Evolutionary conservation across 2,797 vertebrate genomes (phyloP), one percentile per base, ranked within the genome.

Genomic region (Thunnus albacares): DNA sequence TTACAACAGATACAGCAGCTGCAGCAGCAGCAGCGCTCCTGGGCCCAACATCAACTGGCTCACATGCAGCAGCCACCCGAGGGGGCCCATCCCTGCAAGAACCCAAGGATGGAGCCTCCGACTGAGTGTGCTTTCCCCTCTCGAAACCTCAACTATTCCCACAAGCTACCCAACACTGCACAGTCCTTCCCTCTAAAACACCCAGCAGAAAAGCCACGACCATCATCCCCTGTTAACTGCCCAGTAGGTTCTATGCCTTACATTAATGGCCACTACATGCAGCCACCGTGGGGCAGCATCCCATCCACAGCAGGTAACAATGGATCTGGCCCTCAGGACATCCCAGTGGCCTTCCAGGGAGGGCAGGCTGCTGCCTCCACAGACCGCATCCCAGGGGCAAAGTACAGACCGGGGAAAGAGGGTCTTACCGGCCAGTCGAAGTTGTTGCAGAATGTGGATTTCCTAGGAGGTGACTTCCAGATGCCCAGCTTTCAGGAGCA

Each of bases 11-110:
- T 96, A 4, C 61, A 89, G 10, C 62, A 58, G 6, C 83, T 78
- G 52, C 96, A 78, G 59, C 89, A 91, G 55, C 93, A 94, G 49
- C 96, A 97, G 85, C 96, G 95, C 10, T 94, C 96, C 69, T 99
- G 98, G 98, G 97, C 96, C 77, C 97, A 98, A 93, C 98, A 98
- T 82, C 98, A 98, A 82, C 94, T 98, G 81, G 95, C 95, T 17
- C 97, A 98, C 92, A 96, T 98, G 90, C 97, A 98, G 93, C 96
- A 97, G 79, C 95, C 97, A 76, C 96, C 97, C 0, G 97, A 97
- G 64, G 96, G 96, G 55, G 90, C 94, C 26, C 95, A 97, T 35
- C 93, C 96, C 65, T 96, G 96, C 87, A 98, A 99, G 92, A 94
- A 90, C 76, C 96, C 96, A 11, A 87, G 95, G 41, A 93, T 95